A percentile compares a stretch with the other conserved stretches of the same genome.
Conservation (phyloP, 2,888 invertebrate species). For the Pristionchus fissidentatus region DNA sequence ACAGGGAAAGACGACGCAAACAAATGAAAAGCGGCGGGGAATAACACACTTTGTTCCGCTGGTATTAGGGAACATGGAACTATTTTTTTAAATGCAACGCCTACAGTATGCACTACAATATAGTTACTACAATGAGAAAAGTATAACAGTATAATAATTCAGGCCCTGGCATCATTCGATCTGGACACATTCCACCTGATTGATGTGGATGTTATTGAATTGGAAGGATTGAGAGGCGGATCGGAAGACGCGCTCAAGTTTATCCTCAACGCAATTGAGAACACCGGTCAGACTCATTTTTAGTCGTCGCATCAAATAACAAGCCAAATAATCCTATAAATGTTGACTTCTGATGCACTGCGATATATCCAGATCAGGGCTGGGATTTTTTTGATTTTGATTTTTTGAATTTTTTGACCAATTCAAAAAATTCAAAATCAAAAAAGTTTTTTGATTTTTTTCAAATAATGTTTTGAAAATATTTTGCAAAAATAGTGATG, state of each 20-base stretch:
- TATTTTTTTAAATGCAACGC: neutral
- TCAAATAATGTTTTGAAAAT: too few species aligned
- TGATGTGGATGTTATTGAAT: constrained; percentile 6
- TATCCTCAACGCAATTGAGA: neutral
- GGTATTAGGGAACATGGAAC: too few species aligned
- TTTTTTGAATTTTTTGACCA: too few species aligned
- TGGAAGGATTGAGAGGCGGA: neutral
- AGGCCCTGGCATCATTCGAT: neutral
- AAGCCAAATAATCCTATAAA: too few species aligned
- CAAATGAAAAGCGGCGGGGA: too few species aligned
- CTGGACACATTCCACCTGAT: neutral
- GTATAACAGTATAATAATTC: neutral
- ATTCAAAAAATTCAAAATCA: too few species aligned
- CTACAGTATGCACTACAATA: neutral
- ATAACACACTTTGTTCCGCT: too few species aligned
- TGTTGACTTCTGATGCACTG: too few species aligned
- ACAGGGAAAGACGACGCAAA: too few species aligned
- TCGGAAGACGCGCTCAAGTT: neutral
- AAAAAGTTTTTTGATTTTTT: too few species aligned
- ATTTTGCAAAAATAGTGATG: too few species aligned
- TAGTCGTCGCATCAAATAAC: neutral
- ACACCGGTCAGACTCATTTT: neutral
- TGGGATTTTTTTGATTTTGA: neutral
- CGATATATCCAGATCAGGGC: too few species aligned
- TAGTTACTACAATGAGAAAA: neutral